Evolutionary conservation across 2,888 invertebrate genomes (phyloP).

Genomic region (Tetragonisca angustula): DNA sequence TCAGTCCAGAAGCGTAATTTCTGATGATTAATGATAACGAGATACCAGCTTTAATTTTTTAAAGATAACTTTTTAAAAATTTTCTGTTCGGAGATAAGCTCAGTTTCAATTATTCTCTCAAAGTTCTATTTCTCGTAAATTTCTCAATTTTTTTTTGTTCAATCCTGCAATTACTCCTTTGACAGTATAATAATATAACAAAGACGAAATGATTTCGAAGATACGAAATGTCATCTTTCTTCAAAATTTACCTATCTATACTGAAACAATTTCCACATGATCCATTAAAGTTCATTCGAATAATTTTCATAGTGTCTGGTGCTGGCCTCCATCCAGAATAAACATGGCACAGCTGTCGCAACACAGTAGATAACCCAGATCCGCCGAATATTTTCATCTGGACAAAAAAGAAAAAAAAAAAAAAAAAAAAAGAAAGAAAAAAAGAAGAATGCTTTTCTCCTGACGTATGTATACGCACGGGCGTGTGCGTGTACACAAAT

Average conservation of each 20-base stretch:
- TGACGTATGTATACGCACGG: slow-evolving; percentile 1
- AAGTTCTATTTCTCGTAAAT: neutral
- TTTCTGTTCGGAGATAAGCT: too few species aligned
- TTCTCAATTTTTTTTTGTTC: neutral
- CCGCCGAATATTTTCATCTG: slow-evolving; percentile 34
- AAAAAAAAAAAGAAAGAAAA: neutral
- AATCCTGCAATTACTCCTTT: too few species aligned
- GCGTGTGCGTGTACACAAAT: neutral
- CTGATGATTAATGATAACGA: too few species aligned
- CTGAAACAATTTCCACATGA: too few species aligned
- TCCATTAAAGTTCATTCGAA: neutral
- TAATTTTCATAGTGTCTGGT: slow-evolving; percentile 17
- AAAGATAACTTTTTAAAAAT: too few species aligned
- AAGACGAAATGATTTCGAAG: neutral
- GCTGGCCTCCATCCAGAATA: slow-evolving; percentile 39
- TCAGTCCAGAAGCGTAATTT: too few species aligned
- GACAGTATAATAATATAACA: neutral
- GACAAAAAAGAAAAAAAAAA: neutral
- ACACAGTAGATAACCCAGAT: slow-evolving; percentile 46
- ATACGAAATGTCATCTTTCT: neutral
- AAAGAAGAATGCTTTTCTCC: neutral
- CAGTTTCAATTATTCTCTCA: too few species aligned
- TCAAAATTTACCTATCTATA: too few species aligned
- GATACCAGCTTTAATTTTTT: too few species aligned
- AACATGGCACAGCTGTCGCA: slow-evolving; percentile 50